Percentiles rank a stretch among this genome's conserved stretches.
These are phyloP conservation scores for Aulostomus chinensis DNA, from an alignment of 2,797 vertebrate genomes.

Conservation along the genomic window DNA sequence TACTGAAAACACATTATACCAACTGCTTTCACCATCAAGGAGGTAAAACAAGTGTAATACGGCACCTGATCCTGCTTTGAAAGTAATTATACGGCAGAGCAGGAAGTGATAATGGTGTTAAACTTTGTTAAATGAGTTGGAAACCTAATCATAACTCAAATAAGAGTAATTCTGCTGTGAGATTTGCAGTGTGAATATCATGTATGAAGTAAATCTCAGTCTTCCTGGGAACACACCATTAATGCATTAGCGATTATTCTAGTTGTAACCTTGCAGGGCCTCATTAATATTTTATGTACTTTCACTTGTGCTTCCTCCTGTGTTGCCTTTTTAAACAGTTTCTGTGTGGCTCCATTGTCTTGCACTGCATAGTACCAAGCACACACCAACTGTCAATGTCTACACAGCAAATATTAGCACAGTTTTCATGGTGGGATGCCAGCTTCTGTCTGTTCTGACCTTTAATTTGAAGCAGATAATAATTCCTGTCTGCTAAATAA, in stretches of 20 bases:
- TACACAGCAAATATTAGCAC: conserved; percentile 51
- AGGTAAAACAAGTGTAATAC: too few relatives aligned
- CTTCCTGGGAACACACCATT: not conserved
- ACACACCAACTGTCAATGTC: conserved; percentile 35
- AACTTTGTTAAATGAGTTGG: not conserved
- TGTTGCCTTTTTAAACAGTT: not conserved
- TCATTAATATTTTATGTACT: not conserved
- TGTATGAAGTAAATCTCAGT: too few relatives aligned
- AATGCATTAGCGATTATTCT: not conserved
- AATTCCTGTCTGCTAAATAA: conserved; percentile 19
- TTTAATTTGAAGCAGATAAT: conserved; percentile 39
- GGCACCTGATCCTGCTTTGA: not conserved
- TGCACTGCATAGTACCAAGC: conserved; percentile 11
- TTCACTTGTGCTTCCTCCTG: conserved; percentile 7
- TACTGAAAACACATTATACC: too few relatives aligned
- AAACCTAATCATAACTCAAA: not conserved
- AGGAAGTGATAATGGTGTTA: not conserved
- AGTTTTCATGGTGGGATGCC: conserved; percentile 20
- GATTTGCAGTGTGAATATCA: not conserved
- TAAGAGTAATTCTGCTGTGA: not conserved
- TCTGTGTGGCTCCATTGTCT: conserved; percentile 14
- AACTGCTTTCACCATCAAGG: too few relatives aligned
- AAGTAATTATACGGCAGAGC: not conserved
- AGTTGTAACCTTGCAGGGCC: not conserved
- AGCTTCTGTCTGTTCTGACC: conserved; percentile 32